A percentile compares a stretch with the other conserved stretches of the same genome.
phyloP scores from a whole-genome alignment of 2,888 invertebrate species.

The Coecobrya sp. region DNA sequence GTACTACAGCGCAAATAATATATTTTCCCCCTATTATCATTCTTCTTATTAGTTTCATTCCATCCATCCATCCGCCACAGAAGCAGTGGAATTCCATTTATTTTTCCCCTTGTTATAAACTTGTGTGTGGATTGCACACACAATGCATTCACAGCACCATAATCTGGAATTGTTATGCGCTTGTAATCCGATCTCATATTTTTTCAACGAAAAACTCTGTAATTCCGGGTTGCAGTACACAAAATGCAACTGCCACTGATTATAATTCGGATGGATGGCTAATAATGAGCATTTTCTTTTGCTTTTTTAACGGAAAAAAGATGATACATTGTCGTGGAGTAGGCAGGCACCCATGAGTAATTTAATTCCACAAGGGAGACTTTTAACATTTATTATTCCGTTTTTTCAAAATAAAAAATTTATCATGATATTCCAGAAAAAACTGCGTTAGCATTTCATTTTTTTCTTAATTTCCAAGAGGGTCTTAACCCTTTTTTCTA shows the following conservation, averaged over 20 bases:
- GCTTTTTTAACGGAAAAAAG: conserved; percentile 13
- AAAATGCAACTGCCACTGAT: conserved; percentile 47
- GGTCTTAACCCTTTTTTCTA: not conserved
- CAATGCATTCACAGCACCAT: not conserved
- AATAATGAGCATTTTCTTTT: conserved; percentile 35
- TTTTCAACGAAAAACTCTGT: conserved; percentile 1
- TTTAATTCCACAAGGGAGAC: conserved; percentile 29
- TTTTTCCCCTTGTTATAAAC: conserved; percentile 46
- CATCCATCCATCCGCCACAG: not conserved
- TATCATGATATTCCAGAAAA: conserved; percentile 59
- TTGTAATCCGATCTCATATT: conserved; percentile 70
- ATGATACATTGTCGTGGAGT: conserved; percentile 39
- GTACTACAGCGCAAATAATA: conserved; percentile 24
- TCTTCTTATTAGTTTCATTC: conserved; percentile 10
- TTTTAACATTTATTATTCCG: conserved; percentile 5
- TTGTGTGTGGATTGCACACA: not conserved
- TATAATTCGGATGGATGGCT: conserved; percentile 68
- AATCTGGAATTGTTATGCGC: conserved; percentile 32
- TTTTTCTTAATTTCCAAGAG: conserved; percentile 32
- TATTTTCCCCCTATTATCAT: conserved; percentile 61
- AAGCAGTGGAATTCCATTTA: conserved; percentile 68
- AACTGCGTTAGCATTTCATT: conserved; percentile 9
- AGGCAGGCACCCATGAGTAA: conserved; percentile 37
- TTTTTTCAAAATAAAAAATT: conserved; percentile 21
- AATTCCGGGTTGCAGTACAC: conserved; percentile 12